These are phyloP conservation scores for Vireo griseus DNA, from an alignment of 2,797 vertebrate species.

Conservation along the genomic window DNA sequence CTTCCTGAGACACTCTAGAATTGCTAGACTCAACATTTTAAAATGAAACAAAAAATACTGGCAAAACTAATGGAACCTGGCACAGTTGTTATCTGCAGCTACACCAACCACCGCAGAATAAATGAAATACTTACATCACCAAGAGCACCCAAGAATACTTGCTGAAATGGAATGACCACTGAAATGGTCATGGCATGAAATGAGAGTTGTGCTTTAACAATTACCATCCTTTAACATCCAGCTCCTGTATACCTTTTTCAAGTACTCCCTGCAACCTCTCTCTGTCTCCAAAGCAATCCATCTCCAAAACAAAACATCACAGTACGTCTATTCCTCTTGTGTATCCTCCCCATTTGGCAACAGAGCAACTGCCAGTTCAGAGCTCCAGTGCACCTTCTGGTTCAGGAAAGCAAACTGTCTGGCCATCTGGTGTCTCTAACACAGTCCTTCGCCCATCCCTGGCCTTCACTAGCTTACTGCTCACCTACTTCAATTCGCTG, in stretches of 20 bases:
- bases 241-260: background rate
- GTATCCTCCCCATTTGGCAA: background rate
- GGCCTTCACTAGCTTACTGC: background rate
- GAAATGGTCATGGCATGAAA: background rate
- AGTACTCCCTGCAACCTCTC: background rate
- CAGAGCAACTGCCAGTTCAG: background rate
- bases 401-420: background rate
- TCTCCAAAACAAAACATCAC: background rate
- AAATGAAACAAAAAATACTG: background rate
- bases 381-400: background rate
- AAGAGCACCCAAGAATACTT: background rate
- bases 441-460: background rate
- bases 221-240: background rate
- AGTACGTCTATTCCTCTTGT: background rate
- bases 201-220: background rate
- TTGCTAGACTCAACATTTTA: background rate
- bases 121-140: background rate
- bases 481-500: background rate
- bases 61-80: background rate
- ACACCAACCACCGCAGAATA: background rate
- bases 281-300: background rate
- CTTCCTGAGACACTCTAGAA: background rate
- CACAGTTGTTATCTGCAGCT: background rate
- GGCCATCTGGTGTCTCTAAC: background rate
- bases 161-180: background rate